A percentile compares a stretch with the other conserved stretches of the same genome.
phyloP scores from a whole-genome alignment of 2,888 invertebrate genomes.

The Creontiades dilutus region DNA sequence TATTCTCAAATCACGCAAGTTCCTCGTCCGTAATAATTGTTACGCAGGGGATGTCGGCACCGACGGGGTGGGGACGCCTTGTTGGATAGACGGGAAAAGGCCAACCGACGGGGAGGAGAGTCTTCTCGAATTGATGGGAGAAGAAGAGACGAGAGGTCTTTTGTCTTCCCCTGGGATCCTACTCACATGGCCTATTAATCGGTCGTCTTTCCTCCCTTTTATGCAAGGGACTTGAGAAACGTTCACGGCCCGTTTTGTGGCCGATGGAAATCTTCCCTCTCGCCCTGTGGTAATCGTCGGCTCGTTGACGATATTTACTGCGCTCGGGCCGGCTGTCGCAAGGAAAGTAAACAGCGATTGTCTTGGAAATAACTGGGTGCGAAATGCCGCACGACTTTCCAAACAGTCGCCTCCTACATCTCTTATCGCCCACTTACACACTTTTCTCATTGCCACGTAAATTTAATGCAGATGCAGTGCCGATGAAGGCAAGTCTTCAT shows the following conservation, averaged over 20 bases:
- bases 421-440: too few relatives aligned
- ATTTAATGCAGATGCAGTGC: too few relatives aligned
- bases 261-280: constrained; percentile 35
- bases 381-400: neutral
- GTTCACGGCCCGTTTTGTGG: constrained; percentile 54
- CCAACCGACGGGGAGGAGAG: neutral
- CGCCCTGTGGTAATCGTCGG: constrained; percentile 18
- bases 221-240: constrained; percentile 54
- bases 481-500: too few relatives aligned
- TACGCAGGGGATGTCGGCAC: constrained; percentile 46
- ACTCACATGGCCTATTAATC: constrained; percentile 66
- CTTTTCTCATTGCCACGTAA: too few relatives aligned
- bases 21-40: constrained; percentile 55
- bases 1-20: constrained; percentile 51
- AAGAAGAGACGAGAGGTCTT: neutral
- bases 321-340: neutral
- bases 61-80: neutral
- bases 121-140: constrained; percentile 30
- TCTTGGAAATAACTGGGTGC: neutral
- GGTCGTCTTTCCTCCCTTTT: constrained; percentile 49
- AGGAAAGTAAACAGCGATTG: constrained; percentile 14
- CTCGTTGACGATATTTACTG: constrained; percentile 9
- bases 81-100: neutral
- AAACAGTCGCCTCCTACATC: neutral
- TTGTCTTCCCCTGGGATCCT: constrained; percentile 34